phyloP scores from a whole-genome alignment of 2,888 invertebrate genomes.

The Melitaea athalia region DNA sequence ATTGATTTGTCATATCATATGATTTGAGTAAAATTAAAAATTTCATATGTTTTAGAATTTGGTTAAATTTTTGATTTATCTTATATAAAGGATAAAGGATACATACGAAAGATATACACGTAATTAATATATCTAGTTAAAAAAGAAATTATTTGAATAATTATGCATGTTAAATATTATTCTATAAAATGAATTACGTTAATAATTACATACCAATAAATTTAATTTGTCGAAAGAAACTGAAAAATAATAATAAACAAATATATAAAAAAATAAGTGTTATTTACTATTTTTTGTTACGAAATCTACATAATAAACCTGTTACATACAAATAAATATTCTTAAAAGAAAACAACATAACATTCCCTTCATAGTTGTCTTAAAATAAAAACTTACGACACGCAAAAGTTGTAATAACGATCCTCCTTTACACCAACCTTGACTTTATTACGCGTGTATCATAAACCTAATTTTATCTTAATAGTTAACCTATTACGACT shows the following conservation, averaged over 20 bases:
- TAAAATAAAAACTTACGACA: constrained; percentile 26
- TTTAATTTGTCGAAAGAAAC: too few relatives aligned
- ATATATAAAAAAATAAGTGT: too few relatives aligned
- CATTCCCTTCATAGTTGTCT: constrained; percentile 6
- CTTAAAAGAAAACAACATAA: not conserved
- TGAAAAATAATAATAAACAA: too few relatives aligned
- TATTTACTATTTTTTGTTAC: not conserved
- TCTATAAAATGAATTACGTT: too few relatives aligned
- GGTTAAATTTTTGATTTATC: too few relatives aligned
- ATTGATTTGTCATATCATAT: not conserved
- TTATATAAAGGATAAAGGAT: too few relatives aligned
- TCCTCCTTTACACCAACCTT: constrained; percentile 16
- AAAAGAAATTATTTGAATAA: too few relatives aligned
- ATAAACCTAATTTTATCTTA: constrained; percentile 12
- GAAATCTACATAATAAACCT: not conserved
- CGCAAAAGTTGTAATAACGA: constrained; percentile 27
- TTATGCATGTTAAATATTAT: too few relatives aligned
- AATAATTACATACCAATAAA: too few relatives aligned
- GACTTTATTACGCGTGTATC: constrained; percentile 11
- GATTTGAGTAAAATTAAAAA: too few relatives aligned
- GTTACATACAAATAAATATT: constrained; percentile 13
- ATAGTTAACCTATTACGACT: constrained; percentile 10
- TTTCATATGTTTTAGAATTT: too few relatives aligned
- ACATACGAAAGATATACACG: not conserved
- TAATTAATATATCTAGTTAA: not conserved